Base-by-base conservation (phyloP, 23 tunicate genomes). In the Ciona savignyi region DNA sequence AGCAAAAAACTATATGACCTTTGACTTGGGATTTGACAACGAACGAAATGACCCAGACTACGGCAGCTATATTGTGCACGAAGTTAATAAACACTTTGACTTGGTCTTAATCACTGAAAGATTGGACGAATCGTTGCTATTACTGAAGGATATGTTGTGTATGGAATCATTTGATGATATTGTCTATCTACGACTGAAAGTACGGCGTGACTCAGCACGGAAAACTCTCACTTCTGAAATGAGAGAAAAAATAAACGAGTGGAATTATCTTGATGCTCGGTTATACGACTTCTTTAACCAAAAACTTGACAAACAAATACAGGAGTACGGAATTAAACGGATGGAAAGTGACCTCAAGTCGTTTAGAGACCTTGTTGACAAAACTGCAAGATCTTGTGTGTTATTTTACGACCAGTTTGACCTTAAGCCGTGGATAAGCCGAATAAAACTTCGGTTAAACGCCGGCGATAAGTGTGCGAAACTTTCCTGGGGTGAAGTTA, bases 1-100 rank as follows among this genome's bases (percentile, higher is more conserved):
- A 34, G 99, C 96, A n/a, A 89, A 79, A 83, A 95, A 95, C 60
- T 95, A 95, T 60, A 94, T 90, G 95, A 63, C 85, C 4, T 90
- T 83, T 31, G 97, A 90, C 66, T 70, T 90, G 71, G 95, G 95
- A 0, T 87, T 87, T 35, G 71, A 87, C 60, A 69, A 68, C 51
- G 86, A 83, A 0, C 71, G 70, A 27, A 77, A 66, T 61, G 90
- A 79, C 28, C n/a, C 32, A 42, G 67, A 48, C 4, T 90, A 90
- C 34, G 74, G 83, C 2, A 60, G 79, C 6, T 31, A 32, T 3
- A 86, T 80, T 6, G 62, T 83, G 15, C 29, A 75, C 20, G 51
- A 95, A 76, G 32, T 83, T 56, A 86, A 83, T 21, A 28, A 64
- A 29, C 33, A 65, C 42, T 87, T 78, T 63, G 70, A 83, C 75